Percentiles rank a stretch among this genome's conserved stretches.
These are phyloP conservation scores for Epistrophe grossulariae DNA, from an alignment of 2,888 invertebrate species.

Conservation along the genomic window DNA sequence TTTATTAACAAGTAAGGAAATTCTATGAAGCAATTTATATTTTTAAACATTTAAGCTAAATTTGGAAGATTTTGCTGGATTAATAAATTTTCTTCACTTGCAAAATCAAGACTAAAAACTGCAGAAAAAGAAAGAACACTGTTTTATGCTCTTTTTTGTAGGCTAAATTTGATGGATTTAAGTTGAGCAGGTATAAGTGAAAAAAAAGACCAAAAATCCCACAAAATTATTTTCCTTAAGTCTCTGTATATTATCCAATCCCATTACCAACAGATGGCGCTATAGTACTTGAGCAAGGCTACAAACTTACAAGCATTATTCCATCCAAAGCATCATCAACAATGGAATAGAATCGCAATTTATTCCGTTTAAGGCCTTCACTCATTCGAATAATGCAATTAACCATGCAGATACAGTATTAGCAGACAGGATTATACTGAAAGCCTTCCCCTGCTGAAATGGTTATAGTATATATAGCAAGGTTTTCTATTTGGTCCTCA, in stretches of 20 bases:
- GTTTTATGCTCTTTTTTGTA: not conserved
- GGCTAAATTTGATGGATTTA: not conserved
- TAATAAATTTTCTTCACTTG: too few species aligned
- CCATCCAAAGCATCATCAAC: slow-evolving; percentile 10
- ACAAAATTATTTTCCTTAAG: not conserved
- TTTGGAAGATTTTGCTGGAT: too few species aligned
- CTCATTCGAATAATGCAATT: slow-evolving; percentile 76
- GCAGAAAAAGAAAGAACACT: not conserved
- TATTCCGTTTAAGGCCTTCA: slow-evolving; percentile 73
- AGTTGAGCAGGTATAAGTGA: not conserved
- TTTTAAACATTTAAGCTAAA: too few species aligned
- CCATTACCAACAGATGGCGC: not conserved
- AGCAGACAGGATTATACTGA: slow-evolving; percentile 71
- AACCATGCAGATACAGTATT: slow-evolving; percentile 73
- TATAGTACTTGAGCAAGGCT: not conserved
- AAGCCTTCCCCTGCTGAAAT: slow-evolving; percentile 40
- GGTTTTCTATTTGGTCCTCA: slow-evolving; percentile 44
- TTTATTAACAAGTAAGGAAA: too few species aligned
- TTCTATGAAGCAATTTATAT: too few species aligned
- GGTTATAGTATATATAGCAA: slow-evolving; percentile 25
- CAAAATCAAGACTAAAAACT: not conserved
- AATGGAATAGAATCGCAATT: slow-evolving; percentile 66
- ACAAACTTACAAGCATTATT: not conserved
- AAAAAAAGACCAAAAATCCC: not conserved
- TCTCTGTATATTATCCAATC: not conserved